Percentiles rank a stretch among this genome's conserved stretches.
Evolutionary conservation across 2,113 vertebrate species (phyloP).

Genomic region (Tauraco erythrolophus): DNA sequence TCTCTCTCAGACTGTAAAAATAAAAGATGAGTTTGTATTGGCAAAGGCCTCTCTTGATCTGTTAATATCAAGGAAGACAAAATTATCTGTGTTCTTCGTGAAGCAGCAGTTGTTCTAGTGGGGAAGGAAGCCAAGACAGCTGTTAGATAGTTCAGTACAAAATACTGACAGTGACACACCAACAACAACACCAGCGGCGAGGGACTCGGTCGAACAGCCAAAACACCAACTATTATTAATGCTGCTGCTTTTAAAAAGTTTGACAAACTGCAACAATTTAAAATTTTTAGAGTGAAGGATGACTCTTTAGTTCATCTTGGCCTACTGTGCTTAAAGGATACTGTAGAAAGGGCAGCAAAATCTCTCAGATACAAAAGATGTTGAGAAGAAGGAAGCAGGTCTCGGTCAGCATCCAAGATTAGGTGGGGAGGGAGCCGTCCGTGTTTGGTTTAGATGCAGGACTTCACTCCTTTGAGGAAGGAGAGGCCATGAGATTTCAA

Average conservation of each 20-base stretch:
- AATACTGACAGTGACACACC: slow-evolving; percentile 45
- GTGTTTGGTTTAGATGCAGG: slow-evolving; percentile 37
- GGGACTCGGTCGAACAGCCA: background rate
- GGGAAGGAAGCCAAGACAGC: slow-evolving; percentile 58
- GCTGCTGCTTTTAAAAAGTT: slow-evolving; percentile 1
- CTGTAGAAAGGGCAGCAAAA: background rate
- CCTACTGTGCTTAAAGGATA: background rate
- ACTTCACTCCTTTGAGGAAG: slow-evolving; percentile 22
- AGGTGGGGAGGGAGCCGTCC: background rate
- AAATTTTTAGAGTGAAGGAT: background rate
- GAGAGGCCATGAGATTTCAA: background rate
- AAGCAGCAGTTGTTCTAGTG: slow-evolving; percentile 55
- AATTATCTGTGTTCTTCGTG: slow-evolving; percentile 64
- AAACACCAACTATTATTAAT: slow-evolving; percentile 25
- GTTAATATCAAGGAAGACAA: slow-evolving; percentile 67
- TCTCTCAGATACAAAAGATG: background rate
- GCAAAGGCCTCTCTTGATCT: slow-evolving; percentile 52
- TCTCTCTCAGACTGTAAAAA: slow-evolving; percentile 37
- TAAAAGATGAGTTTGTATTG: slow-evolving; percentile 59
- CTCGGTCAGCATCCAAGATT: background rate
- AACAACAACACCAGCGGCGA: slow-evolving; percentile 37
- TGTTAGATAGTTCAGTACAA: slow-evolving; percentile 52
- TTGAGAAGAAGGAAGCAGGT: background rate
- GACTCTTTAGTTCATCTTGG: background rate
- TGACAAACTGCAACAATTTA: background rate